phyloP scores from a whole-genome alignment of 2,888 invertebrate species.

The Pristionchus japonicus region DNA sequence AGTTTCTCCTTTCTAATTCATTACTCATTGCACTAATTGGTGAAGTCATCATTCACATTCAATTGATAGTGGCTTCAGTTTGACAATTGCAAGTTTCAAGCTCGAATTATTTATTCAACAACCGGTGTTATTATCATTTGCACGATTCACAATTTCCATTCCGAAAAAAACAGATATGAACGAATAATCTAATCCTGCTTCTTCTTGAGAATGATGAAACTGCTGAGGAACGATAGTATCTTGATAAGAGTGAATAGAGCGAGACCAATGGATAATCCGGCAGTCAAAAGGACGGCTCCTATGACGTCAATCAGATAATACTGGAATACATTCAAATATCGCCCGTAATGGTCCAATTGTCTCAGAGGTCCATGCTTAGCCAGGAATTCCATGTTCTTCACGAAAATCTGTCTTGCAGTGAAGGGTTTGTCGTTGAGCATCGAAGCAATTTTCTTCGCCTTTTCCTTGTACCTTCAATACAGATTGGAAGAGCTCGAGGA shows the following conservation, averaged over 20 bases:
- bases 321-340: slow-evolving; percentile 29
- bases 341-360: slow-evolving; percentile 22
- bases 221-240: not conserved
- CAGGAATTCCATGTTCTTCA: slow-evolving; percentile 27
- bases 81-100: not conserved
- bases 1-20: too few species aligned
- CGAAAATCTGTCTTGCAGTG: not conserved
- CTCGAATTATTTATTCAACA: not conserved
- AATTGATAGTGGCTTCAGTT: too few species aligned
- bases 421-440: slow-evolving; percentile 24
- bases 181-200: not conserved
- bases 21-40: too few species aligned
- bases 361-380: slow-evolving; percentile 32
- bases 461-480: not conserved
- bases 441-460: not conserved
- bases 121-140: not conserved
- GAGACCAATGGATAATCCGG: not conserved
- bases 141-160: not conserved
- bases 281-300: not conserved
- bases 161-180: not conserved
- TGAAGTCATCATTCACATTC: too few species aligned
- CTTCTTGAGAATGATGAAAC: not conserved
- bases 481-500: too few species aligned
- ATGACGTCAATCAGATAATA: slow-evolving; percentile 27
- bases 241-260: not conserved